phyloP scores from a whole-genome alignment of 2,797 vertebrate genomes.

The Thunnus albacares region DNA sequence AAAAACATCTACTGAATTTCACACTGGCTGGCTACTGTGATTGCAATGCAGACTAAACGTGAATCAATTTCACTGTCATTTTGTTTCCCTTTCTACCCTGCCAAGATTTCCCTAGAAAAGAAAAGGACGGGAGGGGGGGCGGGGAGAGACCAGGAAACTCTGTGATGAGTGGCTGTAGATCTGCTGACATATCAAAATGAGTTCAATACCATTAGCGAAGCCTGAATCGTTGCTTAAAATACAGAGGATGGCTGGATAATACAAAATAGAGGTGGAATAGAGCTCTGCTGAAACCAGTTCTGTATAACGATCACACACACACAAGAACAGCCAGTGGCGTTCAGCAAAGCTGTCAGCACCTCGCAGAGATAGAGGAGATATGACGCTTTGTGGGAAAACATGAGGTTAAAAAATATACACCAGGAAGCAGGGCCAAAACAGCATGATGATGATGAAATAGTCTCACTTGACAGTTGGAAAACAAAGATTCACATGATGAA shows the following conservation, averaged over 20 bases:
- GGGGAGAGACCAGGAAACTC: conserved; percentile 12
- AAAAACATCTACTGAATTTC: conserved; percentile 57
- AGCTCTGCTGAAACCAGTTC: conserved; percentile 25
- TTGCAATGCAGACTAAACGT: conserved; percentile 65
- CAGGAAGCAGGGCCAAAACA: conserved; percentile 37
- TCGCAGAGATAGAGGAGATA: conserved; percentile 24
- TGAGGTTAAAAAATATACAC: conserved; percentile 15
- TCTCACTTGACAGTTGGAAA: conserved; percentile 37
- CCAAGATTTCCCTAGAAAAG: conserved; percentile 42
- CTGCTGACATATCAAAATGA: conserved; percentile 67
- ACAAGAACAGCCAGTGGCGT: conserved; percentile 13
- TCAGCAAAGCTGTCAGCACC: conserved; percentile 54
- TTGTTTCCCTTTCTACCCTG: conserved; percentile 51
- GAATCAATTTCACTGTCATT: conserved; percentile 67
- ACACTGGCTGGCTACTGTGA: conserved; percentile 65
- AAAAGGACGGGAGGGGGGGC: not conserved
- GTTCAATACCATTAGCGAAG: conserved; percentile 57
- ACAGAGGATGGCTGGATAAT: conserved; percentile 42
- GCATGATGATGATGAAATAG: conserved; percentile 47
- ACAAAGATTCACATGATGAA: conserved; percentile 53
- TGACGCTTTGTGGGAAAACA: conserved; percentile 10
- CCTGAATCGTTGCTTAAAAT: conserved; percentile 61
- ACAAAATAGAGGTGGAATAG: conserved; percentile 32
- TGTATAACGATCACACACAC: not conserved
- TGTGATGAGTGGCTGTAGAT: conserved; percentile 31